These are phyloP conservation scores for Chouioia cunea DNA, from an alignment of 2,888 invertebrate species.

Conservation along the genomic window DNA sequence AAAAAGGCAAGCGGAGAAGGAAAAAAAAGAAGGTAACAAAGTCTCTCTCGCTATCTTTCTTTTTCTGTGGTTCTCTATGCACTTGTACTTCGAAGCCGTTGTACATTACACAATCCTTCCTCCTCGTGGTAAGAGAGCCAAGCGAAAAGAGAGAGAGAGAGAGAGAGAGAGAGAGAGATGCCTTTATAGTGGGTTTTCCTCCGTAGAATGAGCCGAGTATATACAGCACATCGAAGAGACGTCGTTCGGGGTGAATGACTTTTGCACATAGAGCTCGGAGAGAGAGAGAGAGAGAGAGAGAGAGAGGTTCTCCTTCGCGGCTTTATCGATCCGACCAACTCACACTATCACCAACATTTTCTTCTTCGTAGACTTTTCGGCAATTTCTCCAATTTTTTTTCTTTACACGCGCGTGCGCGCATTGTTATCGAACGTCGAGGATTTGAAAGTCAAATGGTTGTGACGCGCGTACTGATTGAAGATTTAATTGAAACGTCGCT, in stretches of 20 bases:
- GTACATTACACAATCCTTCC: conserved; percentile 10
- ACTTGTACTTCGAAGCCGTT: conserved; percentile 3
- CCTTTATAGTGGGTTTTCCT: conserved; percentile 30
- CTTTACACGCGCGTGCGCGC: too few species aligned
- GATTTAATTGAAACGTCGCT: neutral
- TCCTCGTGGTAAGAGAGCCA: neutral
- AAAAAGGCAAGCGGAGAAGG: neutral
- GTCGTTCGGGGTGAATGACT: conserved; percentile 37
- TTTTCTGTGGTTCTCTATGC: neutral
- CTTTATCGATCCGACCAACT: conserved; percentile 33
- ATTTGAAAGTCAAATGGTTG: conserved; percentile 12
- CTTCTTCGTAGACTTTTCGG: too few species aligned
- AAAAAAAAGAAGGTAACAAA: neutral
- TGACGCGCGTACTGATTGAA: conserved; percentile 2
- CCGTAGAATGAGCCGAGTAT: conserved; percentile 15
- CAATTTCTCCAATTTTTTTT: conserved; percentile 14
- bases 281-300: neutral
- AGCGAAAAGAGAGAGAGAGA: conserved; percentile 15
- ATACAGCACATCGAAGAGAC: conserved; percentile 17
- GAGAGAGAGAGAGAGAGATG: conserved; percentile 7
- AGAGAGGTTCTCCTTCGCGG: conserved; percentile 1
- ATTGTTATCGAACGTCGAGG: neutral
- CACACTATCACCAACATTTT: conserved; percentile 2
- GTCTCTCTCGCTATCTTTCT: neutral
- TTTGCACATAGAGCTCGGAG: neutral